A percentile compares a stretch with the other conserved stretches of the same genome.
phyloP scores from a whole-genome alignment of 1,140 invertebrate genomes.

The Ips typographus region DNA sequence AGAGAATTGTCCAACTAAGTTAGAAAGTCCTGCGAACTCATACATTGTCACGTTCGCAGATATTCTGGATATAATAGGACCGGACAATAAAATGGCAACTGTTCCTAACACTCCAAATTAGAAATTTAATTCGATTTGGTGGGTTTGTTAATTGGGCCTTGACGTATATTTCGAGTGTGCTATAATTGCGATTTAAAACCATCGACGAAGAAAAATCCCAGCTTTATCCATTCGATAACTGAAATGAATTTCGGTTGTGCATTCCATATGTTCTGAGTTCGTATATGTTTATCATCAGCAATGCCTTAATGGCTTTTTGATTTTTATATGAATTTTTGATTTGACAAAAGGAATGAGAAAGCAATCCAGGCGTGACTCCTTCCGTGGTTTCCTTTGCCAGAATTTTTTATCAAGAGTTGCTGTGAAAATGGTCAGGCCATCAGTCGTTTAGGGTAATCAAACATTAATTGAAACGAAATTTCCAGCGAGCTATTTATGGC shows the following conservation, averaged over 20 bases:
- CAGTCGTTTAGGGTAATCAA: conserved; percentile 1
- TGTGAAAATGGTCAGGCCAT: neutral
- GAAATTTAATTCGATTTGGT: too few species aligned
- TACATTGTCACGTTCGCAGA: too few species aligned
- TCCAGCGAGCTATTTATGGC: conserved; percentile 1
- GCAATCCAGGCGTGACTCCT: neutral
- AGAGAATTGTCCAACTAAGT: too few species aligned
- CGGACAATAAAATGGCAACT: too few species aligned
- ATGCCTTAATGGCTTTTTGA: conserved; percentile 4
- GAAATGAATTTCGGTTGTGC: neutral
- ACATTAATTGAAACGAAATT: neutral
- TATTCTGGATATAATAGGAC: too few species aligned
- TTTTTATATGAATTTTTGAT: conserved; percentile 1
- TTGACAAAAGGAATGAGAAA: conserved; percentile 4
- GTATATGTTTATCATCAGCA: neutral
- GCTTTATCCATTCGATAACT: too few species aligned
- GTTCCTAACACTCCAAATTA: too few species aligned
- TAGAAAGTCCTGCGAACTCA: too few species aligned
- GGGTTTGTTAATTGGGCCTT: too few species aligned
- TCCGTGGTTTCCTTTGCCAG: neutral
- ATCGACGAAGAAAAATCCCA: too few species aligned
- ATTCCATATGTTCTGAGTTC: neutral
- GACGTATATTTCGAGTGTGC: too few species aligned
- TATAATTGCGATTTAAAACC: too few species aligned
- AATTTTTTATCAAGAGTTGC: neutral